These are phyloP conservation scores for Bovichtus diacanthus DNA, from an alignment of 2,797 vertebrate genomes.

Conservation along the genomic window DNA sequence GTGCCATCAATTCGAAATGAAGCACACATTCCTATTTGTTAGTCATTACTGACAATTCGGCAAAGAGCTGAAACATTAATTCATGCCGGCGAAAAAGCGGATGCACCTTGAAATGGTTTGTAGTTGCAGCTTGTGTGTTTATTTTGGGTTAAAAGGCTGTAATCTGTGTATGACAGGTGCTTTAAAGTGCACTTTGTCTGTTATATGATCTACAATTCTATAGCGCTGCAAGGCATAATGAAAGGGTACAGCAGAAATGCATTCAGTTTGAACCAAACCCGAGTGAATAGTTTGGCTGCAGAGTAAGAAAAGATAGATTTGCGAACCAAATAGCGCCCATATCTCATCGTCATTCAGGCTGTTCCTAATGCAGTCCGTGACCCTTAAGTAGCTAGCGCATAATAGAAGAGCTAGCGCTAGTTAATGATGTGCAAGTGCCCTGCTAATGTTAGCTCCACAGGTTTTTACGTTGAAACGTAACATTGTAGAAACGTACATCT, in stretches of 20 bases:
- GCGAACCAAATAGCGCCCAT: no score
- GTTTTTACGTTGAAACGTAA: no score
- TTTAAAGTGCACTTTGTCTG: slow-evolving; percentile 26
- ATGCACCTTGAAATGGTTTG: slow-evolving; percentile 2
- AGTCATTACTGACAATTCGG: slow-evolving; percentile 39
- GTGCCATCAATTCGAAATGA: slow-evolving; percentile 31
- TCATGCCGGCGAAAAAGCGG: slow-evolving; percentile 5
- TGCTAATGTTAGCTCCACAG: no score
- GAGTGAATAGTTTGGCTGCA: slow-evolving; percentile 21
- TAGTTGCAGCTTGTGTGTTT: slow-evolving; percentile 17
- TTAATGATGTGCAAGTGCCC: no score
- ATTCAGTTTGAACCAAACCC: slow-evolving; percentile 27
- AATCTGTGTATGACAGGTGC: slow-evolving; percentile 36
- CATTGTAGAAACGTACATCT: no score
- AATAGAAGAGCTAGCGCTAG: no score
- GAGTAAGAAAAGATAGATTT: no score
- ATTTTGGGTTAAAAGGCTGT: slow-evolving; percentile 31
- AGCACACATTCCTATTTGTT: slow-evolving; percentile 58
- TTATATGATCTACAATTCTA: slow-evolving; percentile 50
- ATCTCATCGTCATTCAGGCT: no score
- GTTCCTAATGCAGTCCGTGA: no score
- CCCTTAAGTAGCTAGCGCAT: no score
- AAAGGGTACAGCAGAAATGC: slow-evolving; percentile 17
- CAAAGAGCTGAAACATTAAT: slow-evolving; percentile 39
- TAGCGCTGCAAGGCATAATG: slow-evolving; percentile 19